Evolutionary conservation across 2,113 vertebrate genomes (phyloP), one percentile per base, ranked within the genome.

Genomic region (Tychaedon coryphoeus): DNA sequence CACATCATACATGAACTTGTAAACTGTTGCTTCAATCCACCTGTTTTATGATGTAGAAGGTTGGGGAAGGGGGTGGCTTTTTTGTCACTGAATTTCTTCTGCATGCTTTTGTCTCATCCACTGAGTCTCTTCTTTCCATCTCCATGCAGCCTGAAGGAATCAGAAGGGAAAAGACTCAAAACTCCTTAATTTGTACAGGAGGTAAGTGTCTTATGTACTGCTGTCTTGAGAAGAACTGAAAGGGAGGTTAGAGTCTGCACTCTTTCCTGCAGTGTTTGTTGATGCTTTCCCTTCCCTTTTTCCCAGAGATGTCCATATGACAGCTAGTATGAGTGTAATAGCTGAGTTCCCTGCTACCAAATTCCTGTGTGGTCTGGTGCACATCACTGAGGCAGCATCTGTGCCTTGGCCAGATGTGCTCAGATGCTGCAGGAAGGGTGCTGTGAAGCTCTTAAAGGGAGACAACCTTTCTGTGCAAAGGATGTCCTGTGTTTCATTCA

Each of bases 81-180:
- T 64, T 47, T 78, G 40, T 24, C 14, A 14, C 40, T 43, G 33
- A 19, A n/a, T 86, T 75, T 64, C 73, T 95, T 64, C 57, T 80
- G 12, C 10, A 10, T 36, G 6, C 18, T 78, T 81, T 80, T 34
- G 51, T 90, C 65, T 90, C 56, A 79, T 25, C 13, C 15, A 19
- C 22, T 50, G 25, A 17, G 17, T 45, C 20, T 88, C 56, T 76
- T 94, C 60, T 88, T 89, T 66, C 19, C 48, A 34, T 38, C 11
- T 10, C 57, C 56, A 18, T 34, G 50, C 67, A 98, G 97, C 86
- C 97, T 38, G 97, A 98, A 97, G 97, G 97, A 36, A 87, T 97
- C 62, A 86, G 86, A 88, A 96, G 77, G 50, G 96, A 97, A 67
- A 92, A 86, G 45, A 96, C 97, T 5, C 96, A 96, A 61, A 96